A percentile compares a stretch with the other conserved stretches of the same genome.
Conservation (phyloP, 1,140 invertebrate genomes). For the Choristoneura fumiferana region DNA sequence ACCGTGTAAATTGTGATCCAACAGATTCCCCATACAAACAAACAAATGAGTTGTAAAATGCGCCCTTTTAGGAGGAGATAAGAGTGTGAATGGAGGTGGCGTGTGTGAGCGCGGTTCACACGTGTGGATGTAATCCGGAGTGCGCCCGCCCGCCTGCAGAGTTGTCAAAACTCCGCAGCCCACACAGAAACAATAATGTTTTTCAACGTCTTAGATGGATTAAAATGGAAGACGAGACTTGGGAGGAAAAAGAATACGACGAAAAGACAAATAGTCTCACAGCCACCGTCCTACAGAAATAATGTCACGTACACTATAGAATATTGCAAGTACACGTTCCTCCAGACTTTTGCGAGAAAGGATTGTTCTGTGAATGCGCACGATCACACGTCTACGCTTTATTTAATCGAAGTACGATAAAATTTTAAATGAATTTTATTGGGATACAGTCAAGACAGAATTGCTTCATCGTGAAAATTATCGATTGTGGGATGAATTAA, state of each 20-base stretch:
- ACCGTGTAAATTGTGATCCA: conserved; percentile 31
- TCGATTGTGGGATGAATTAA: conserved; percentile 10
- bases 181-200: conserved; percentile 21
- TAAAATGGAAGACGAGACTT: conserved; percentile 8
- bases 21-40: conserved; percentile 22
- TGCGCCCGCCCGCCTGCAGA: conserved; percentile 29
- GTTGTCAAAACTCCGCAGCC: conserved; percentile 27
- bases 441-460: neutral
- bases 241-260: conserved; percentile 4
- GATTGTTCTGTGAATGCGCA: no score
- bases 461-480: conserved; percentile 13
- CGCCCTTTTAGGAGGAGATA: neutral
- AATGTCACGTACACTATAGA: neutral
- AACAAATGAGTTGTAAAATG: neutral
- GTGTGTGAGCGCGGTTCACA: neutral
- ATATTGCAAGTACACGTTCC: neutral
- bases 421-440: neutral
- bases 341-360: no score
- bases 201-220: conserved; percentile 18
- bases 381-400: neutral
- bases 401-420: conserved; percentile 4
- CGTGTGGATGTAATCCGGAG: neutral
- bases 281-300: conserved; percentile 3
- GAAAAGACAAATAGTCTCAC: conserved; percentile 9
- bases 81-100: neutral